Evolutionary conservation across 2,888 invertebrate species (phyloP), one percentile per base, ranked within the genome.

Genomic region (Tillus elongatus): DNA sequence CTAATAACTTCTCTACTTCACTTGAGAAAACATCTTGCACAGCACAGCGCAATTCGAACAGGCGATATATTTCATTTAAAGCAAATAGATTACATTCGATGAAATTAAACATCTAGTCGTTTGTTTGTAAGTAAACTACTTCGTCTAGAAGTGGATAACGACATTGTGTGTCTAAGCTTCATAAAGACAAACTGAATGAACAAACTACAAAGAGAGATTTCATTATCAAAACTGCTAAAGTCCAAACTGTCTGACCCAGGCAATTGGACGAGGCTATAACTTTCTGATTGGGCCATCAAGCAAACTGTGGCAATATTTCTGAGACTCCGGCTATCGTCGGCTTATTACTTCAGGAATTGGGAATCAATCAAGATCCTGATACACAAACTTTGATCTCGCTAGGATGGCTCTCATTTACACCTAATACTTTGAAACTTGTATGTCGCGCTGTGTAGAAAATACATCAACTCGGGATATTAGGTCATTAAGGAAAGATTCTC

Each of bases 281-380:
- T 53, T 53, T 51, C 51, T 53, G 56, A 58, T 58, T 57, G 58
- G 53, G 45, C 52, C 52, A 57, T 57, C 57, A 54, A 53, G 50
- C 43, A 54, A 53, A 56, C 57, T 52, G 51, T 52, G 51, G 53
- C 52, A 56, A 58, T 58, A 56, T 58, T 56, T 57, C 54, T 53
- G 46, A n/a, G n/a, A 50, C 51, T 50, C 46, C 45, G 39, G 44
- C 50, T 43, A 49, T 53, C 52, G 44, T 44, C 50, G 44, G 48
- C 54, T 55, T 57, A 56, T 57, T 57, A 56, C 56, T 49, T 42
- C 53, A 52, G 53, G 54, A 56, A 58, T 57, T 54, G 57, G 51
- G 50, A 60, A 60, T 60, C 60, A 58, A 60, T 60, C 60, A 58
- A 57, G 57, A 58, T 56, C 56, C 45, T 50, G 52, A 50, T 51